Evolutionary conservation across 1,140 invertebrate species (phyloP), one percentile per base, ranked within the genome.

Genomic region (Helicorthomorpha holstii): DNA sequence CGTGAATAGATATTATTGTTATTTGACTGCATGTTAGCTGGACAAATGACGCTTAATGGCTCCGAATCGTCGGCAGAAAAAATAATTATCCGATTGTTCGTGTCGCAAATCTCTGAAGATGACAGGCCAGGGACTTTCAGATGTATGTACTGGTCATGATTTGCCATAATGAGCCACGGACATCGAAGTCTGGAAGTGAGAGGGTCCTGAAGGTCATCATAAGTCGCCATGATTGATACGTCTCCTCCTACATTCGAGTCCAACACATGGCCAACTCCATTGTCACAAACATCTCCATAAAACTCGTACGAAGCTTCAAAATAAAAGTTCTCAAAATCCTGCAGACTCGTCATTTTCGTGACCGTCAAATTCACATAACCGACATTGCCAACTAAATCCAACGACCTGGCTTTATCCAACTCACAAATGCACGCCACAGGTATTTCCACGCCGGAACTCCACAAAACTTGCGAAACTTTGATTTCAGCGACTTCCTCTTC

Each of bases 241-340:
- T 59, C 58, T 1, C 59, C 59, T 12, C 54, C 52, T n/a, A n/a
- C n/a, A 1, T 50, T 34, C 4, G 48, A 50, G n/a, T 52, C 49
- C 19, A 59, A 48, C 34, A 27, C 51, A 22, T n/a, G 51, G 48
- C 12, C 46, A 46, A 1, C 52, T 49, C 25, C 27, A 23, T 10
- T 23, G 48, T 62, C 63, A 4, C 53, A 43, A 12, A 56, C 52
- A 27, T 56, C 46, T 45, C 52, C 49, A 29, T 81, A 62, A 63
- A 83, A 84, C 65, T 83, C 78, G 60, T 81, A 85, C 19, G 70
- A 75, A 2, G 77, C 79, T 58, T 76, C 74, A 62, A 83, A 83
- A 61, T 75, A 76, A 23, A 82, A 67, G 49, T 78, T 72, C 19
- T 77, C 73, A 48, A 78, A 82, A 59, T 85, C 81, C 59, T 83